Conservation (phyloP, 37 sponge, comb jelly and placozoan species). For the Bolinopsis microptera region DNA sequence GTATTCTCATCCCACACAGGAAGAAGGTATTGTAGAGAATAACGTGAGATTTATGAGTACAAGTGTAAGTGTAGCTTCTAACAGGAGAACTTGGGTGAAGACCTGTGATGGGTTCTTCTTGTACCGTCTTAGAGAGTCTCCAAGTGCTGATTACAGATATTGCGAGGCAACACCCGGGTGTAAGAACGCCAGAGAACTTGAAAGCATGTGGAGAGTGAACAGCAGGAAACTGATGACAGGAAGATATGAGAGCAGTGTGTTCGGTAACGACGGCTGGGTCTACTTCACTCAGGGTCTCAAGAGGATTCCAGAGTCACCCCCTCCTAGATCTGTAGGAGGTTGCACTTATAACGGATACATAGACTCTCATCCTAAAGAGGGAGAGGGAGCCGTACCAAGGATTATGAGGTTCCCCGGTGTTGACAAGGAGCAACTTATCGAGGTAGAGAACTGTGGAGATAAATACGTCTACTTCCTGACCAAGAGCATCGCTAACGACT, state of each 20-base stretch:
- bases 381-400: constrained; percentile 29
- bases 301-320: constrained; percentile 50
- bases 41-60: constrained; percentile 6
- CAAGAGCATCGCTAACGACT: constrained; percentile 25
- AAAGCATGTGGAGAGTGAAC: neutral
- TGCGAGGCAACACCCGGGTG: constrained; percentile 56
- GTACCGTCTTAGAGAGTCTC: neutral
- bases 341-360: constrained; percentile 40
- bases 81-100: constrained; percentile 18
- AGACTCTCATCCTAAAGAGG: constrained; percentile 16
- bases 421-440: neutral
- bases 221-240: neutral
- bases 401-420: constrained; percentile 48
- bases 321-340: constrained; percentile 4
- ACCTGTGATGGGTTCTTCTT: constrained; percentile 37
- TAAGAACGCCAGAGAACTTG: constrained; percentile 1
- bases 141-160: constrained; percentile 17
- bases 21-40: neutral
- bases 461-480: constrained; percentile 62
- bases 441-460: constrained; percentile 65
- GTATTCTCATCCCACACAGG: constrained; percentile 35
- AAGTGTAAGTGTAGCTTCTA: neutral
- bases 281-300: constrained; percentile 30
- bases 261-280: constrained; percentile 64
- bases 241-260: constrained; percentile 9